These are phyloP conservation scores for Caradrina kadenii DNA, from an alignment of 2,888 invertebrate species.

Conservation along the genomic window DNA sequence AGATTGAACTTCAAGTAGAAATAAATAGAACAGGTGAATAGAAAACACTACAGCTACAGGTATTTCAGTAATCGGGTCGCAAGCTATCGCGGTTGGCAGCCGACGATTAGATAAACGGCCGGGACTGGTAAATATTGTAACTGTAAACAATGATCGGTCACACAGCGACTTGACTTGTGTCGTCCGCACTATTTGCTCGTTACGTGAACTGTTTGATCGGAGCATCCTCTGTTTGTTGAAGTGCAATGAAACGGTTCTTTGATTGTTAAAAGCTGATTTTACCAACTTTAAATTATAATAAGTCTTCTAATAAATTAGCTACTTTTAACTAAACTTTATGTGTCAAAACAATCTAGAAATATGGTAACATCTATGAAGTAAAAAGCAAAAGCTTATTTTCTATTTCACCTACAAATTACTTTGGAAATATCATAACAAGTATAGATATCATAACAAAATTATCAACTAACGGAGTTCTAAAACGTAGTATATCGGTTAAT, in stretches of 20 bases:
- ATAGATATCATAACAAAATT: no score
- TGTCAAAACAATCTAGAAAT: no score
- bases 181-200: constrained; percentile 42
- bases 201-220: constrained; percentile 47
- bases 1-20: constrained; percentile 50
- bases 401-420: no score
- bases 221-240: constrained; percentile 36
- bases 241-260: constrained; percentile 13
- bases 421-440: no score
- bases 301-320: no score
- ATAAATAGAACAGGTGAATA: constrained; percentile 84
- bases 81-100: constrained; percentile 85
- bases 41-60: constrained; percentile 78
- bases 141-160: constrained; percentile 80
- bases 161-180: constrained; percentile 66
- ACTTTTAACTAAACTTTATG: no score
- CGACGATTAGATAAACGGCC: constrained; percentile 84
- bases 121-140: constrained; percentile 85
- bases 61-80: constrained; percentile 88
- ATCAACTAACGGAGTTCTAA: no score
- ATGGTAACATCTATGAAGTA: no score
- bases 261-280: neutral
- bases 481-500: no score
- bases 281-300: neutral
- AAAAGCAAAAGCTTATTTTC: no score